These are phyloP conservation scores for Myotis myotis DNA, from an alignment of 2,797 vertebrate genomes.

Conservation along the genomic window DNA sequence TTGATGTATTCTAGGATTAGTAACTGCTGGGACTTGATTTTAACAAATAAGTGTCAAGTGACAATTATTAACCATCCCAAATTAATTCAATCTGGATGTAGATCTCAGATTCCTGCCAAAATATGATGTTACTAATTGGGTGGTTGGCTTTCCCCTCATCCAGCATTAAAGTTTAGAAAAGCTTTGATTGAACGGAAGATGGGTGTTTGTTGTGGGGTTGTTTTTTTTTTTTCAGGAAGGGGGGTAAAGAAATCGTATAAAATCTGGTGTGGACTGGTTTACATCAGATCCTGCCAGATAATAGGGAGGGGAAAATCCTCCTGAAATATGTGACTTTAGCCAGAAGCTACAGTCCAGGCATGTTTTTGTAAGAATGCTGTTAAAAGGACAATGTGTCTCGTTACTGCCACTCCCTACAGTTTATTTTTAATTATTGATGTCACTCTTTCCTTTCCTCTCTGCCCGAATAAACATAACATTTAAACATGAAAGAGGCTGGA, in stretches of 20 bases:
- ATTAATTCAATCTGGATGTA: neutral
- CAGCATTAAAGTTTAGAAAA: conserved; percentile 26
- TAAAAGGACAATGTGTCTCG: conserved; percentile 33
- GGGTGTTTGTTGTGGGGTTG: neutral
- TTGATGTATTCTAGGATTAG: neutral
- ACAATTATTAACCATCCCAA: neutral
- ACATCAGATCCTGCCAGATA: conserved; percentile 32
- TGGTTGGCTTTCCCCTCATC: neutral
- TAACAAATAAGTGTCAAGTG: conserved; percentile 43
- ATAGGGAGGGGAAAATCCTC: neutral
- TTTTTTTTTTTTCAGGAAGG: neutral
- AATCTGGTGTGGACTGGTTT: conserved; percentile 17
- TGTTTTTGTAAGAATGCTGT: neutral
- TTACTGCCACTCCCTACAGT: conserved; percentile 37
- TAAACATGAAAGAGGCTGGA: conserved; percentile 11
- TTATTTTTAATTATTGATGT: conserved; percentile 60
- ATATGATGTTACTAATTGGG: neutral
- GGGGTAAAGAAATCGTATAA: conserved; percentile 9
- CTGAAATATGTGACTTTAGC: conserved; percentile 49
- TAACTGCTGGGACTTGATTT: neutral
- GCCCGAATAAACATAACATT: conserved; percentile 5
- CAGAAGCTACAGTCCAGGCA: conserved; percentile 30
- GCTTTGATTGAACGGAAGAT: neutral
- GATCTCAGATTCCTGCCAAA: conserved; percentile 24
- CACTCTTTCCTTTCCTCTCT: conserved; percentile 33